phyloP scores from a whole-genome alignment of 2,888 invertebrate genomes.

The Andrena chrysosceles region DNA sequence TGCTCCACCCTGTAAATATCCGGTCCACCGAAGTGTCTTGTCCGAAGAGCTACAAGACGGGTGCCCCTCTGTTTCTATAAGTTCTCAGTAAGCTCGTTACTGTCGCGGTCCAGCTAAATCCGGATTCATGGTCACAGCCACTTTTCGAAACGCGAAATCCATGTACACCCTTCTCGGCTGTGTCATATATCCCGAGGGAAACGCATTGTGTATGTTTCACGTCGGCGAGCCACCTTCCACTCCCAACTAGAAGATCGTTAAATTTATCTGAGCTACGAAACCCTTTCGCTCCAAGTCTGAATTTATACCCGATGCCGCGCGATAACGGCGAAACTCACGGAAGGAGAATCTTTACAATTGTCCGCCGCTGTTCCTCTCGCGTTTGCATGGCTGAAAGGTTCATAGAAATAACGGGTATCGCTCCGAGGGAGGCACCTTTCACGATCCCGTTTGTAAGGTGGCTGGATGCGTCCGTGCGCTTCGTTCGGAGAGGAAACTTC shows the following conservation, averaged over 20 bases:
- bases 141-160: constrained; percentile 65
- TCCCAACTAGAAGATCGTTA: constrained; percentile 27
- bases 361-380: not conserved
- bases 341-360: not conserved
- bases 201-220: constrained; percentile 42
- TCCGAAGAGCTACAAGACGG: not conserved
- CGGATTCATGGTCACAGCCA: constrained; percentile 44
- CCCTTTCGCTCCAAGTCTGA: not conserved
- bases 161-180: constrained; percentile 42
- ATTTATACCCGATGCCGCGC: constrained; percentile 19
- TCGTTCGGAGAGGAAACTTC: not conserved
- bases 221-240: not conserved
- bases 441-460: not conserved
- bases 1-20: not conserved
- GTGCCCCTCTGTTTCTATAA: constrained; percentile 17
- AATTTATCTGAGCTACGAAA: constrained; percentile 46
- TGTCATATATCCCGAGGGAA: constrained; percentile 39
- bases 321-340: not conserved
- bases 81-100: constrained; percentile 50
- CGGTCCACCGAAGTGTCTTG: not conserved
- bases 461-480: not conserved
- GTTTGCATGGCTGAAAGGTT: constrained; percentile 1
- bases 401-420: constrained; percentile 18
- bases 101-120: constrained; percentile 58
- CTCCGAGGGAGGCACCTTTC: not conserved